Base-by-base conservation (phyloP, 92 coral and sea anemone genomes). In the Heteractis magnifica region DNA sequence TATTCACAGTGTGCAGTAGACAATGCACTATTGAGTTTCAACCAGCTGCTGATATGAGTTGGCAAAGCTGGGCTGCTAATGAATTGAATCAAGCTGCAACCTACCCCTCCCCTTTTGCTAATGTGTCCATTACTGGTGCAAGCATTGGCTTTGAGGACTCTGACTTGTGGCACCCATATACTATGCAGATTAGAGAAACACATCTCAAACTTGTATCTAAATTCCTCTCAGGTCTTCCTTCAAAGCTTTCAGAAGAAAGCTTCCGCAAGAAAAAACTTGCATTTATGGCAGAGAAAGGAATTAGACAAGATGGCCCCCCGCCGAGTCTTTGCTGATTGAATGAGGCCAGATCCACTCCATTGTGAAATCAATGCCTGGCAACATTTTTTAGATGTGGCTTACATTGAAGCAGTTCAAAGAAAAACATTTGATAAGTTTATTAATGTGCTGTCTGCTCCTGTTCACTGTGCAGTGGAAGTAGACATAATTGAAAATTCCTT, bases 281-380 rank as follows among this genome's bases (percentile, higher is more conserved):
- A 7, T 80, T 62, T 51, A 86, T 86, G 89, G 84, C 85, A 44
- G 71, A 70, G 16, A 86, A 86, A 80, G 89, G 89, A 52, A 20
- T 86, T 11, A 83, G 86, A 49, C 86, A 83, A 72, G 19, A 49
- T 34, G 88, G 64, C 9, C 52, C 65, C 9, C 84, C 88, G 4
- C 73, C 85, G 88, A 13, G 64, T 41, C 41, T 84, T 77, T 84
- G 88, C 88, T 8, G 77, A 78, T 20, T 56, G 26, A 26, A 26
- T 26, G 26, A 26, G 26, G 26, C 26, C 26, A 26, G 26, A 26
- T 26, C 26, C 26, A 26, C 26, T 26, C 26, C 26, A 26, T 26
- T 26, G 26, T 26, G 26, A 26, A 26, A 26, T 26, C 26, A 26
- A 26, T 26, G 26, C 26, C 26, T 26, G 26, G 26, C 26, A 26